phyloP scores from a whole-genome alignment of 2,797 vertebrate genomes.

The Schizopygopsis pylzovi region DNA sequence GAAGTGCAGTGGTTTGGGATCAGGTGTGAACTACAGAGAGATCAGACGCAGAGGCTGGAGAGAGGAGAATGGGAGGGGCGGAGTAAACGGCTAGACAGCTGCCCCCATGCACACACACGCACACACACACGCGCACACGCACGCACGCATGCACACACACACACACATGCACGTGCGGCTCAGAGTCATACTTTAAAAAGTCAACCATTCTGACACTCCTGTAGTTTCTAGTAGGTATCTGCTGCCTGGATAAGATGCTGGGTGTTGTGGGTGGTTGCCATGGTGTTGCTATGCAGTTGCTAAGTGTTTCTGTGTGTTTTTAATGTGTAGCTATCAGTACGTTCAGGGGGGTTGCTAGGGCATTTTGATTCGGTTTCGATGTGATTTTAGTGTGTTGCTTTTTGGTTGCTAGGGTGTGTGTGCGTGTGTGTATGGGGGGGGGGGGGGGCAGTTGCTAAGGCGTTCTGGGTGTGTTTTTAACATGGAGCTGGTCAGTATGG shows the following conservation, averaged over 20 bases:
- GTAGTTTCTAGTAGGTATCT: not conserved
- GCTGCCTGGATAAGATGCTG: not conserved
- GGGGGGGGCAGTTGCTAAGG: not conserved
- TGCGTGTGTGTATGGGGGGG: no score
- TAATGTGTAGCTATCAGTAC: not conserved
- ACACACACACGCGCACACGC: not conserved
- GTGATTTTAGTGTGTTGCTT: not conserved
- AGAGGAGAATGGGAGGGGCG: conserved; percentile 64
- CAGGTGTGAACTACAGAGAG: conserved; percentile 80
- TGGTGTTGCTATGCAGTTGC: not conserved
- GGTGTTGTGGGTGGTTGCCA: not conserved
- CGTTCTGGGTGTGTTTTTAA: not conserved
- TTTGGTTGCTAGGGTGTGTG: not conserved
- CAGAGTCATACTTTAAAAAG: not conserved
- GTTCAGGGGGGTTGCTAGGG: not conserved
- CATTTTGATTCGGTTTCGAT: not conserved
- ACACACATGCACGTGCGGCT: not conserved
- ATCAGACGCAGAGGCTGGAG: conserved; percentile 69
- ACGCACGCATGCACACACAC: conserved; percentile 4
- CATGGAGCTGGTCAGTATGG: not conserved
- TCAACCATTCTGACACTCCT: not conserved
- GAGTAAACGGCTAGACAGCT: conserved; percentile 69
- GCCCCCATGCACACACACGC: conserved; percentile 58
- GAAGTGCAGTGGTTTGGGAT: conserved; percentile 81
- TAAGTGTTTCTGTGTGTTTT: not conserved